Conservation (phyloP, 2,888 invertebrate genomes). For the Papilio elwesi region DNA sequence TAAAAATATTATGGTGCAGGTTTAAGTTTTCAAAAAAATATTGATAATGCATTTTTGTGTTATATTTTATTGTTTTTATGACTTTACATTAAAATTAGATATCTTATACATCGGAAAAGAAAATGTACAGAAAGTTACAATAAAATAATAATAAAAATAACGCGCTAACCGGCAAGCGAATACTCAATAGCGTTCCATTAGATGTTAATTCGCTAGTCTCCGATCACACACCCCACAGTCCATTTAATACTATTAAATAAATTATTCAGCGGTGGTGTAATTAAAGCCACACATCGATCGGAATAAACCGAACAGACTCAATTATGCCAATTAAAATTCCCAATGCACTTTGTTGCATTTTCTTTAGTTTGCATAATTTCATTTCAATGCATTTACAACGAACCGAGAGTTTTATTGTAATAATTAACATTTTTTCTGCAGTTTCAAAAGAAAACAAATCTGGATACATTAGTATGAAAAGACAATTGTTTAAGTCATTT, state of each 20-base stretch:
- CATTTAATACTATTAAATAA: constrained; percentile 26
- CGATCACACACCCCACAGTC: background rate
- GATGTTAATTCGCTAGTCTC: constrained; percentile 43
- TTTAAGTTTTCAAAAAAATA: too few species aligned
- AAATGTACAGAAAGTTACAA: background rate
- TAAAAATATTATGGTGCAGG: too few species aligned
- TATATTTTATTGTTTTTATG: too few species aligned
- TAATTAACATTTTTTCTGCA: background rate
- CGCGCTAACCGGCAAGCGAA: background rate
- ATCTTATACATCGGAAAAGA: too few species aligned
- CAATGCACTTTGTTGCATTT: constrained; percentile 34
- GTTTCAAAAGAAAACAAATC: background rate
- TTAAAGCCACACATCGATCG: constrained; percentile 22
- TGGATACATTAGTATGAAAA: background rate
- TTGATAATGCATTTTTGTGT: too few species aligned
- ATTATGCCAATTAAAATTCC: constrained; percentile 38
- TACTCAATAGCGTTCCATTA: constrained; percentile 11
- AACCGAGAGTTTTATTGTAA: constrained; percentile 11
- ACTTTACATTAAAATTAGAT: too few species aligned
- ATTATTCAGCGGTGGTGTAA: constrained; percentile 29
- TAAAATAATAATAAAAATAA: background rate
- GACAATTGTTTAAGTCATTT: background rate
- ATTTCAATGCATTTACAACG: constrained; percentile 15
- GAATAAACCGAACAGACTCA: constrained; percentile 23
- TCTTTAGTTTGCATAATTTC: constrained; percentile 28